These are phyloP conservation scores for mouse (Mus musculus) DNA, from an alignment of 2,113 vertebrate genomes.

Conservation along the genomic window DNA sequence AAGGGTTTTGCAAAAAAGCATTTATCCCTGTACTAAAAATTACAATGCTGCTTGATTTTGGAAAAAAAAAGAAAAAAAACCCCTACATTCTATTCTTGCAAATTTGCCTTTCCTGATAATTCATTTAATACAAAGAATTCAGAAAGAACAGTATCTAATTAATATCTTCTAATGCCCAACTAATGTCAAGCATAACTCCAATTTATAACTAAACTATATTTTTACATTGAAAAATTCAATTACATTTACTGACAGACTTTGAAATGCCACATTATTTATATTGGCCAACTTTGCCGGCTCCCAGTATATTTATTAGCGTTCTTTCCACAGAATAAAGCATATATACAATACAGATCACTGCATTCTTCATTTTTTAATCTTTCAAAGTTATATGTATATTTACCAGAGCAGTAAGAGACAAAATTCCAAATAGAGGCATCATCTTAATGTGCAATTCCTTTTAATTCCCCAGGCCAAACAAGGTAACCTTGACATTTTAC, in stretches of 20 bases:
- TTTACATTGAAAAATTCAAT: slow-evolving; percentile 89
- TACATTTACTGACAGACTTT: slow-evolving; percentile 88
- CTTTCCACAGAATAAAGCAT: slow-evolving; percentile 84
- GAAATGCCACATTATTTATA: slow-evolving; percentile 89
- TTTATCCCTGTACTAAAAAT: slow-evolving; percentile 83
- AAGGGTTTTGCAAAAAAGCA: slow-evolving; percentile 74
- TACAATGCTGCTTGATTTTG: slow-evolving; percentile 84
- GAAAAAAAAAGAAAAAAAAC: slow-evolving; percentile 78
- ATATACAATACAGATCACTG: slow-evolving; percentile 87
- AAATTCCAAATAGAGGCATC: slow-evolving; percentile 78
- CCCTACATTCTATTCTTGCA: slow-evolving; percentile 84
- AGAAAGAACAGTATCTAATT: slow-evolving; percentile 85
- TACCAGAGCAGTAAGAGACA: slow-evolving; percentile 76
- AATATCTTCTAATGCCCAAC: slow-evolving; percentile 87
- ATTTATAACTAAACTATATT: slow-evolving; percentile 87
- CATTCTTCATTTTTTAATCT: slow-evolving; percentile 87
- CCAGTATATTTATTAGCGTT: slow-evolving; percentile 87
- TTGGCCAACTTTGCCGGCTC: slow-evolving; percentile 85
- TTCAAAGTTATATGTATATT: slow-evolving; percentile 85
- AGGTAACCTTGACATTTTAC: slow-evolving; percentile 87
- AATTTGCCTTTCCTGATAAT: slow-evolving; percentile 83
- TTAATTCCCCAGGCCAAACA: slow-evolving; percentile 81
- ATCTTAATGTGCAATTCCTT: slow-evolving; percentile 80
- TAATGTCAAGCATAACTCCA: slow-evolving; percentile 86
- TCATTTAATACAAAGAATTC: slow-evolving; percentile 83